Conservation (phyloP, 2,113 vertebrate genomes). For the Hymenochirus boettgeri region DNA sequence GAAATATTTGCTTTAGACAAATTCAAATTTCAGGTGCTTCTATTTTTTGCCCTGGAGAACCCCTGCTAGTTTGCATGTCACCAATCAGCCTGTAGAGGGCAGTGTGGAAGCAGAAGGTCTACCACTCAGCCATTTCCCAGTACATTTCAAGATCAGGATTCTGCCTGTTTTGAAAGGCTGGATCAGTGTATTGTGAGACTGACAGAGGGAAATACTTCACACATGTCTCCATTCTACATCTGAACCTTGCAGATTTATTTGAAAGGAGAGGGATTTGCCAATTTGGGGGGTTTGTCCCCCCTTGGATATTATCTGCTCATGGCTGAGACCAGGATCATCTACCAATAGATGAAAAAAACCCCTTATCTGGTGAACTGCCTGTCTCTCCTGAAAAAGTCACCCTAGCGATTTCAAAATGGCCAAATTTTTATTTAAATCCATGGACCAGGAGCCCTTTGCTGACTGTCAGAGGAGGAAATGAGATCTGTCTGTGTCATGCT, state of each 20-base stretch:
- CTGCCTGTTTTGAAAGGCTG: constrained; percentile 71
- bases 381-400: constrained; percentile 91
- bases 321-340: constrained; percentile 98
- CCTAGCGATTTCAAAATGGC: constrained; percentile 94
- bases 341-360: constrained; percentile 98
- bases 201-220: constrained; percentile 55
- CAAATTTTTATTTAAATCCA: constrained; percentile 99
- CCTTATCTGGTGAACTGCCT: constrained; percentile 91
- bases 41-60: no score
- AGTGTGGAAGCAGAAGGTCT: constrained; percentile 56
- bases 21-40: no score
- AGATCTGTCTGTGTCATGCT: no score
- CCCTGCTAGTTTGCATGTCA: constrained; percentile 17
- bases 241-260: constrained; percentile 32
- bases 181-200: constrained; percentile 51
- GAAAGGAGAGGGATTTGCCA: constrained; percentile 12
- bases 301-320: constrained; percentile 59
- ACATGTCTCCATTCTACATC: constrained; percentile 30
- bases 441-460: constrained; percentile 99
- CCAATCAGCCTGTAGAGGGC: constrained; percentile 62
- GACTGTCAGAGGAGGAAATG: no score
- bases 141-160: constrained; percentile 64
- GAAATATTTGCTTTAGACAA: no score
- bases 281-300: constrained; percentile 39
- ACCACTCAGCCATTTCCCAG: constrained; percentile 45